Base-by-base conservation (phyloP, 2,888 invertebrate species). In the Zygaena filipendulae region DNA sequence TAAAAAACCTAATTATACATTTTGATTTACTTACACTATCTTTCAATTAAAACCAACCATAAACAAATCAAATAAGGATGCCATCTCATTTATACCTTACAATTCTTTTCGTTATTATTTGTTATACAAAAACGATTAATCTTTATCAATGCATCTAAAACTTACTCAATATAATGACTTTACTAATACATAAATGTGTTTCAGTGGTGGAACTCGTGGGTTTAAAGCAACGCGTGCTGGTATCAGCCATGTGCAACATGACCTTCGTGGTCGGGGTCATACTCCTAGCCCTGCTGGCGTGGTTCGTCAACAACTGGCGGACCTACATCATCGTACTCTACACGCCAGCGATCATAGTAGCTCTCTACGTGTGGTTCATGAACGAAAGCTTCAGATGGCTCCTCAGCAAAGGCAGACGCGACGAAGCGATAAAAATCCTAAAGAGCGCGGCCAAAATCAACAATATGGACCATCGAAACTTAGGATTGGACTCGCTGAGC, bases 321-420 rank as follows among this genome's bases (percentile, higher is more conserved):
- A 72, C 80, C 12, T 77, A 88, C 38, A 75, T 91, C 40, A 72
- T 88, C 27, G 82, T 88, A 6, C 67, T 89, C 13, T 92, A 91
- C 59, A 67, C 82, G 2, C 92, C 92, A 0, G 84, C 87, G 0
- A 54, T 89, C 18, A 59, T 90, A 0, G 82, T 89, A 13, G 58
- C 89, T 9, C 52, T 83, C n/a, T 88, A 90, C 52, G 82, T 87
- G 27, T 88, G 88, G 85, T 64, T 88, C 33, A 79, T 88, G 50
- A 90, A 90, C 4, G 90, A 90, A 62, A 90, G 89, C 37, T 82
- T 89, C 6, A 79, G 92, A 44, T 93, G 92, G 92, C 79, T 92
- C 3, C 66, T 91, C 14, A 86, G 87, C 28, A 87, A 88, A 53
- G 86, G 87, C 3, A 80, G 84, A 45, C 71, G 82, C 38, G 83